phyloP scores from a whole-genome alignment of 2,113 vertebrate genomes.

The Menura novaehollandiae region DNA sequence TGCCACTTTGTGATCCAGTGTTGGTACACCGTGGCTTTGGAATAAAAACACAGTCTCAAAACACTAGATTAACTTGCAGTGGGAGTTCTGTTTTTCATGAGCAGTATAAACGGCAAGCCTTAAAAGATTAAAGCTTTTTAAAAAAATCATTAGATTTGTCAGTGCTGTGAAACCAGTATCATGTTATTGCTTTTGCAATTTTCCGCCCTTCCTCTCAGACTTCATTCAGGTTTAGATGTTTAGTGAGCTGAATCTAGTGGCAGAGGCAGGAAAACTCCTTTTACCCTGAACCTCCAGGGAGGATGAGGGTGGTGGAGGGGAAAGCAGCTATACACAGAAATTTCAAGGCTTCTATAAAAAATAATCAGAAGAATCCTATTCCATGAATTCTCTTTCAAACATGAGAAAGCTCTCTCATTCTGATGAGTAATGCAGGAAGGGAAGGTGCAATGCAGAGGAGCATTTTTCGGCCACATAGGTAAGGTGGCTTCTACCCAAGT shows the following conservation, averaged over 20 bases:
- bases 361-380: background rate
- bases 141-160: background rate
- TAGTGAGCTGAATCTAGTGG: background rate
- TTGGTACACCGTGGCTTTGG: background rate
- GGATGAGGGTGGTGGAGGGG: too few species aligned
- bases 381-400: background rate
- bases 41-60: background rate
- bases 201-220: background rate
- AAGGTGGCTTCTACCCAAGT: background rate
- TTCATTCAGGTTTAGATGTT: background rate
- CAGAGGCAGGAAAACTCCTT: background rate
- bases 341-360: background rate
- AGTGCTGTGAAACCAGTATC: background rate
- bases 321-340: background rate
- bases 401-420: background rate
- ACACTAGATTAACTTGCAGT: background rate
- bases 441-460: background rate
- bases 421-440: background rate
- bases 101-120: background rate
- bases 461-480: background rate
- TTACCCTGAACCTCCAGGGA: fast-evolving
- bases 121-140: background rate
- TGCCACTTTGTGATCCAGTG: background rate
- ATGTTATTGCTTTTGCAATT: background rate
- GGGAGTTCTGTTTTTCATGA: background rate